A percentile compares a stretch with the other conserved stretches of the same genome.
Conservation (phyloP, 2,888 invertebrate species). For the Acrobeloides nanus region DNA sequence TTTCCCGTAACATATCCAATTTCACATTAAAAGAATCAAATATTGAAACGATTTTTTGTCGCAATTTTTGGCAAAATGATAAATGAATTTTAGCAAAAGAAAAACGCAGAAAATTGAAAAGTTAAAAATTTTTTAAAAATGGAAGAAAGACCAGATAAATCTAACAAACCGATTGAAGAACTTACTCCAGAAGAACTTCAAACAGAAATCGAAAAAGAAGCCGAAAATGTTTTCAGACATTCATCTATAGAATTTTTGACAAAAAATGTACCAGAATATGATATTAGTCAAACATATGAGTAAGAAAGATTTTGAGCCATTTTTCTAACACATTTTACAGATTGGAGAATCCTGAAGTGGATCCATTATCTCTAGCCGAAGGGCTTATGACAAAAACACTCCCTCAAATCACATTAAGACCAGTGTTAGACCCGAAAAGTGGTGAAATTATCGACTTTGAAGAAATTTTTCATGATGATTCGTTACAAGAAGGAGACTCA, state of each 20-base stretch:
- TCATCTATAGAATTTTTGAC: constrained; percentile 13
- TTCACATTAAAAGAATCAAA: too few species aligned
- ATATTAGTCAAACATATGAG: constrained; percentile 13
- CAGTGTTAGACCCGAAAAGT: constrained; percentile 9
- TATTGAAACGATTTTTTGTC: too few species aligned
- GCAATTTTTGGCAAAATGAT: too few species aligned
- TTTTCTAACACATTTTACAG: too few species aligned
- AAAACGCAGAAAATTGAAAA: too few species aligned
- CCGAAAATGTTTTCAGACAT: constrained; percentile 6
- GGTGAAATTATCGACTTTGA: constrained; percentile 13
- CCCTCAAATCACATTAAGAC: constrained; percentile 9
- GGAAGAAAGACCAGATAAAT: too few species aligned
- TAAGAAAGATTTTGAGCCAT: too few species aligned
- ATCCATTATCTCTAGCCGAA: constrained; percentile 1
- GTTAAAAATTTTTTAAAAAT: too few species aligned
- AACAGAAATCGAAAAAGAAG: background rate
- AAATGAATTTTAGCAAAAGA: too few species aligned
- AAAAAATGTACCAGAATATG: constrained; percentile 12
- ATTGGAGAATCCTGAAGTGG: background rate
- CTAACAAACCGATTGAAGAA: too few species aligned
- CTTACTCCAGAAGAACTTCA: background rate
- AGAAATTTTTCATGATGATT: constrained; percentile 7
- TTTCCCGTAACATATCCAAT: too few species aligned
- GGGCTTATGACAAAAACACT: background rate
- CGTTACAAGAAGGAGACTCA: constrained; percentile 4